These are phyloP conservation scores for Nycticorax nycticorax DNA, from an alignment of 2,113 vertebrate species.

Conservation along the genomic window DNA sequence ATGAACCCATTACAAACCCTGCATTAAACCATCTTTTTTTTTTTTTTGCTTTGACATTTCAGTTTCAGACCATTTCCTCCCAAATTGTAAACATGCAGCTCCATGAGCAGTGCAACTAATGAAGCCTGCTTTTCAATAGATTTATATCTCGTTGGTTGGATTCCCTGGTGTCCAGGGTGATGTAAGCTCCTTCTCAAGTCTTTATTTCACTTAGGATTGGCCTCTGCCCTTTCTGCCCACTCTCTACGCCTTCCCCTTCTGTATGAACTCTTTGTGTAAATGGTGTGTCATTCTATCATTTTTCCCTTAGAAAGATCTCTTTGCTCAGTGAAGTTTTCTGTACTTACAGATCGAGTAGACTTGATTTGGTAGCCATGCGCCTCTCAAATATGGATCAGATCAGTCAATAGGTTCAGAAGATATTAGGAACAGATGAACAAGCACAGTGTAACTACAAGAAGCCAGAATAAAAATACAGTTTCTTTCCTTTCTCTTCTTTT, in stretches of 20 bases:
- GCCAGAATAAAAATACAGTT: not conserved
- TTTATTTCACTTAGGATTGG: not conserved
- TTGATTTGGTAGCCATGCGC: not conserved
- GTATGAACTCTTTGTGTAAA: not conserved
- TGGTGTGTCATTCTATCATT: not conserved
- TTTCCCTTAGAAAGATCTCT: not conserved
- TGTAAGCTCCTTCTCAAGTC: not conserved
- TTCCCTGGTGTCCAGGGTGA: not conserved
- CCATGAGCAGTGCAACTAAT: not conserved
- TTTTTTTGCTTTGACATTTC: not conserved
- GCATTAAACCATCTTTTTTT: not conserved
- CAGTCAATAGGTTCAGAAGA: not conserved
- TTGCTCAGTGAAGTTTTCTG: not conserved
- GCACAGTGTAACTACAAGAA: not conserved
- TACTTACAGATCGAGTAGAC: not conserved
- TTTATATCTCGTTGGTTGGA: not conserved
- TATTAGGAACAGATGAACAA: not conserved
- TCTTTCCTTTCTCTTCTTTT: not conserved
- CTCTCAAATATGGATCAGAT: not conserved
- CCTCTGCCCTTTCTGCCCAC: not conserved
- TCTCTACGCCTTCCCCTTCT: fast-evolving
- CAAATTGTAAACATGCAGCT: conserved; percentile 7
- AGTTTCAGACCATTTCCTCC: conserved; percentile 14
- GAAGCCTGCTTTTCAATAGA: not conserved
- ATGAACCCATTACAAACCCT: not conserved